Base-by-base conservation (phyloP, 2,797 vertebrate species). In the Rhincodon typus region DNA sequence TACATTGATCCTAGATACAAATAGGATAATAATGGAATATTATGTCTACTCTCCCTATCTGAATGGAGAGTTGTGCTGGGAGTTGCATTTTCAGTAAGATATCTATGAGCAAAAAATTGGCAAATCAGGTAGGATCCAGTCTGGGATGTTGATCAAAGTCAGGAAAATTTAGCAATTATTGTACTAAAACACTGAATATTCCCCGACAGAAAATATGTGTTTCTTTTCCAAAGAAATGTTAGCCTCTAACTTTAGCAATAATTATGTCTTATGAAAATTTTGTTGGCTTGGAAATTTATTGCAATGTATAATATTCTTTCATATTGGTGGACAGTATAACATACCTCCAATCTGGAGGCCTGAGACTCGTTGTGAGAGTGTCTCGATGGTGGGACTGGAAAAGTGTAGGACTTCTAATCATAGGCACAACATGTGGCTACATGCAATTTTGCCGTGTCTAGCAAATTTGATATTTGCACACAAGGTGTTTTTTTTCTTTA, bases 191-290 rank as follows among this genome's bases (percentile, higher is more conserved):
- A 4, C 62, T 90, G 5, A n/a, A 90, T 27, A 21, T 91, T 5
- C 5, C 34, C 88, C 38, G 88, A 19, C 57, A 57, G 17, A 13
- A 15, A 66, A 66, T 17, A 53, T 34, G 13, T 66, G 53, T n/a
- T 17, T 90, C 34, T 66, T n/a, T 66, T 57, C 17, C 6, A 90
- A 13, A 91, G 30, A 27, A 57, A 13, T 57, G 30, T 90, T 66
- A 4, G 2, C 66, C 21, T 67, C 21, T 38, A 93, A 69, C 69
- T 93, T 42, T 25, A 46, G 3, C 42, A 84, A 25, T 84, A 46
- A 84, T 84, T 84, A n/a, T n/a, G 15, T 62, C 6, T 90, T 30
- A 62, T 62, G n/a, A 93, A 93, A 93, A 91, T 93, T 66, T 69
- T 7, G 6, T 93, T 23, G 66, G 34, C 42, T 38, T 93, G 19